Evolutionary conservation across 1,140 invertebrate species (phyloP), one percentile per base, ranked within the genome.

Genomic region (Leucophenga varia): DNA sequence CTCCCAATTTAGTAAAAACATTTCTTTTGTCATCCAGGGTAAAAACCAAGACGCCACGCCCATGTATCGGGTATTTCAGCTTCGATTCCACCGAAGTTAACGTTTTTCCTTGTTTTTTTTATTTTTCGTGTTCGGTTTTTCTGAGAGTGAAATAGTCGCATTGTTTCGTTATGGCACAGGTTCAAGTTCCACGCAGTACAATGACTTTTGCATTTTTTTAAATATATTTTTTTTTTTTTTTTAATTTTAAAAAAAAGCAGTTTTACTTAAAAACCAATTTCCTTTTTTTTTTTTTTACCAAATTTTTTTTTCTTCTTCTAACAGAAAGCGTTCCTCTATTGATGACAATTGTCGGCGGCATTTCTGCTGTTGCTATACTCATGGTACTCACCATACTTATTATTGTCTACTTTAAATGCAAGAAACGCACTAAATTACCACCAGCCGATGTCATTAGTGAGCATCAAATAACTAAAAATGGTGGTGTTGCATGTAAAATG

Each of bases 361-460:
- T 57, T 10, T 69, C 65, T 7, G 55, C 55, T 1, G 54, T 73
- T 25, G 64, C 55, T n/a, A 37, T 72, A 6, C 41, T 74, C 5
- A 54, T 75, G 13, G 48, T 75, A 1, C 40, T 75, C 1, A 61
- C 49, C 40, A 65, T 75, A 25, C 43, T 74, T 5, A 51, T 72
- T 2, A 47, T 74, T 18, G 49, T 75, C 17, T 75, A 69, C 40
- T 64, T 72, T 36, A 72, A 64, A 46, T 72, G 67, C 41, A 64
- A 65, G 52, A 64, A 65, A 19, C 67, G 68, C 31, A 57, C 65
- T 14, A 74, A 75, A 47, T 38, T 75, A 17, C 71, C 73, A 5
- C 73, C 69, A 1, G 73, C 73, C 20, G 73, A 75, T 32, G 70
- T 75, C 12, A 75, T 74, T 2, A 74, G 67, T 37, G 71, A 74